Base-by-base conservation (phyloP, 2,888 invertebrate species). In the Thereva nobilitata region DNA sequence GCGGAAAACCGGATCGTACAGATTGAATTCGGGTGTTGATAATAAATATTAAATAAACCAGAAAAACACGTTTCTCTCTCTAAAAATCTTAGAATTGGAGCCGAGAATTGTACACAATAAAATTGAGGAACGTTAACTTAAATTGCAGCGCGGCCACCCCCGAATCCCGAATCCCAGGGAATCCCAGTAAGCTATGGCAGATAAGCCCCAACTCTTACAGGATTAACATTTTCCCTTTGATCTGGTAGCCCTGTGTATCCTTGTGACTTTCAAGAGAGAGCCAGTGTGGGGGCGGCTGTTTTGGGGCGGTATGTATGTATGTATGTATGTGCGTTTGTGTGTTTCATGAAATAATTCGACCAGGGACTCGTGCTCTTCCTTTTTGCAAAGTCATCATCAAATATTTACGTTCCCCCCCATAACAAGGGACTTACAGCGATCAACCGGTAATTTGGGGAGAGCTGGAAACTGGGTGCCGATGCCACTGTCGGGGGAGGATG, bases 301-400 rank as follows among this genome's bases (percentile, higher is more conserved):
- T 23, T 23, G 23, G 23, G 23, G 61, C 50, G 37, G 61, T 59
- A 45, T 59, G 57, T 59, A 45, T 59, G 57, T 47, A 59, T 35
- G 37, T 47, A 41, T 41, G 45, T 41, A 45, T 41, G 35, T 23
- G 23, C 23, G 23, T 23, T 23, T 23, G 23, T 23, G 23, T 23
- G 23, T 23, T 38, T 40, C 61, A 50, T 23, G 61, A 41, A 61
- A 50, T 59, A 38, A 59, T 59, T 61, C 61, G 61, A 61, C 61
- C 61, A 53, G 64, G 54, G 54, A 41, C 34, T 54, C 68, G 68
- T 68, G 69, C 64, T 61, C 35, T 64, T 64, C 67, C 64, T 70
- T 71, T 70, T 68, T 69, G 70, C 68, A 71, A 69, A 73, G 70
- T 72, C 72, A 71, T 71, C 72, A 71, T 73, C 68, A 73, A 73